phyloP scores from a whole-genome alignment of 1,140 invertebrate genomes.

The Xylocopa sonorina region DNA sequence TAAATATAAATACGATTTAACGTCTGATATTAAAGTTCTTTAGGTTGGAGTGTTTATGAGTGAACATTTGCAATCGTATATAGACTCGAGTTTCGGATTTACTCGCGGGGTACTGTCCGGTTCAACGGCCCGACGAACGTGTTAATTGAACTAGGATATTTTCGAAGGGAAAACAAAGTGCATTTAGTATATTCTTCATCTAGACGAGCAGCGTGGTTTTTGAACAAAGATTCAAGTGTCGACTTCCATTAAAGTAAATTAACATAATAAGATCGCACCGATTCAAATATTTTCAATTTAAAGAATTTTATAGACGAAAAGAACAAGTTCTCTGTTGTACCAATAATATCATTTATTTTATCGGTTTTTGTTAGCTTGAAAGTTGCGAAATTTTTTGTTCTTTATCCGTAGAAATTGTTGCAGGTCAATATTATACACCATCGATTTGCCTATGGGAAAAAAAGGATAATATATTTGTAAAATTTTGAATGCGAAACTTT shows the following conservation, averaged over 20 bases:
- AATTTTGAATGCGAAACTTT: background rate
- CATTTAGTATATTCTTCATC: slow-evolving; percentile 32
- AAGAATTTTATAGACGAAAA: slow-evolving; percentile 35
- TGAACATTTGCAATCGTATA: no score
- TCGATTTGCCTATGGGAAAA: slow-evolving; percentile 3
- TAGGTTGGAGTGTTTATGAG: slow-evolving; percentile 28
- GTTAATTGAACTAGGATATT: slow-evolving; percentile 24
- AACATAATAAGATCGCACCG: slow-evolving; percentile 52
- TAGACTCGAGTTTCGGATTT: no score
- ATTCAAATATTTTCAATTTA: slow-evolving; percentile 21
- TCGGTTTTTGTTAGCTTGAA: no score
- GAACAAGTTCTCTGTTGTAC: slow-evolving; percentile 7
- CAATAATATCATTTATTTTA: slow-evolving; percentile 36
- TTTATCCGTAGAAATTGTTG: no score
- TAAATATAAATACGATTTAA: slow-evolving; percentile 35
- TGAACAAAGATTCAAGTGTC: slow-evolving; percentile 42
- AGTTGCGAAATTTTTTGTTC: slow-evolving; percentile 29
- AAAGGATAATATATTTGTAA: slow-evolving; percentile 14
- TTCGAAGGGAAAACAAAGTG: slow-evolving; percentile 26
- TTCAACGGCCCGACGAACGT: no score
- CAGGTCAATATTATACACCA: slow-evolving; percentile 11
- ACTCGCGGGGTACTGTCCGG: no score
- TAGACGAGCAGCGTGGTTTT: slow-evolving; percentile 26
- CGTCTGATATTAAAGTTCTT: background rate
- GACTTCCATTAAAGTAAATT: slow-evolving; percentile 64